Conservation (phyloP, 2,113 vertebrate species). For the Ctenomys sociabilis region DNA sequence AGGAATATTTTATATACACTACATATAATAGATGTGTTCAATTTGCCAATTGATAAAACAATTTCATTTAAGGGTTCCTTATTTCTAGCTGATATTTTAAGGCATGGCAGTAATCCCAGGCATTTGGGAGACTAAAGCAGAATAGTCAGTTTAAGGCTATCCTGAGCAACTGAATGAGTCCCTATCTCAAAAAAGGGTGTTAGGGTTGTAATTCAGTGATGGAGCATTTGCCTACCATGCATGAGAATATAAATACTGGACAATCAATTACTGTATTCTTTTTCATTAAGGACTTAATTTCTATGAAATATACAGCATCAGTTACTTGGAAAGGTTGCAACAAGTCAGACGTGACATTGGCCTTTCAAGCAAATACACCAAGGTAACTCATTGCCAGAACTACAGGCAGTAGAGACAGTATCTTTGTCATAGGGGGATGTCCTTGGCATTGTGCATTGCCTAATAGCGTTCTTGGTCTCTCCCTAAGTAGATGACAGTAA, state of each 20-base stretch:
- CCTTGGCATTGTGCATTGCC: background rate
- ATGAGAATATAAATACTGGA: background rate
- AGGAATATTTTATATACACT: conserved; percentile 20
- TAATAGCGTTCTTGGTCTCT: conserved; percentile 3
- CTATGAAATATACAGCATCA: background rate
- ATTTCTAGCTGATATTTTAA: background rate
- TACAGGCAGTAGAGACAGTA: background rate
- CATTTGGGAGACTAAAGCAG: background rate
- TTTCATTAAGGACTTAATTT: conserved; percentile 56
- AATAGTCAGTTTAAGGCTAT: background rate
- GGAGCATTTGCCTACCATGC: background rate
- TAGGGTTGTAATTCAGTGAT: background rate
- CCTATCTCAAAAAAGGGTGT: background rate
- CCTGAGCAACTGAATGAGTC: background rate
- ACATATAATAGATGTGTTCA: conserved; percentile 25
- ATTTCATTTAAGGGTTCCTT: background rate
- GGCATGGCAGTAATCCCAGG: background rate
- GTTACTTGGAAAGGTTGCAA: conserved; percentile 32
- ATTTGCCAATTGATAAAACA: conserved; percentile 20
- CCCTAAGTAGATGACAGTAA: background rate
- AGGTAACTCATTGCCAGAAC: background rate
- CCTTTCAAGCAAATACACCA: conserved; percentile 23
- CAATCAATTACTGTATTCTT: conserved; percentile 28
- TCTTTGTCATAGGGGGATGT: background rate
- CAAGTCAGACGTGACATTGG: background rate